These are phyloP conservation scores for Stenolophus ochropezus DNA, from an alignment of 2,888 invertebrate genomes.

Conservation along the genomic window DNA sequence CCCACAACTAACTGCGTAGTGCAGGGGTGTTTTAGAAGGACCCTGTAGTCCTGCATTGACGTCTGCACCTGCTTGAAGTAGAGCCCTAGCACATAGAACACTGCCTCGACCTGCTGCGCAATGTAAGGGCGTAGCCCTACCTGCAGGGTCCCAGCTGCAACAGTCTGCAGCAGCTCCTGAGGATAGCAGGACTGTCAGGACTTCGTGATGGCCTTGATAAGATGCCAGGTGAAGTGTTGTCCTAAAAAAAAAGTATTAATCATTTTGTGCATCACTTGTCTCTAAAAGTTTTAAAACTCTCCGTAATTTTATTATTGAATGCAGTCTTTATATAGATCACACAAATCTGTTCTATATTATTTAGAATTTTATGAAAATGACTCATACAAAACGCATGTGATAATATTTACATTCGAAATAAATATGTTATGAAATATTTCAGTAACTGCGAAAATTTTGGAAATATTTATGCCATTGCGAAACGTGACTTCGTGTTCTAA, in stretches of 20 bases:
- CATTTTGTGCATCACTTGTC: no score
- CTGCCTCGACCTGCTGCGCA: slow-evolving; percentile 84
- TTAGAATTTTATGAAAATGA: not conserved
- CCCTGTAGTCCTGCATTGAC: slow-evolving; percentile 81
- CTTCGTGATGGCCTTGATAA: slow-evolving; percentile 83
- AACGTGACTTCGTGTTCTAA: slow-evolving; percentile 63
- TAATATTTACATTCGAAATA: slow-evolving; percentile 21
- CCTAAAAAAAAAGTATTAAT: slow-evolving; percentile 71
- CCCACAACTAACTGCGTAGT: slow-evolving; percentile 88
- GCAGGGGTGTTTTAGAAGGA: slow-evolving; percentile 82
- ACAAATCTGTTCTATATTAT: no score
- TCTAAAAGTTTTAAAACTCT: no score
- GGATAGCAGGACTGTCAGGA: slow-evolving; percentile 82
- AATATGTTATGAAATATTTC: not conserved
- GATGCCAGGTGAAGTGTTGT: slow-evolving; percentile 87
- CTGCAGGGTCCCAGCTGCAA: slow-evolving; percentile 82
- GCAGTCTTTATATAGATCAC: no score
- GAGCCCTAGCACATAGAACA: slow-evolving; percentile 77
- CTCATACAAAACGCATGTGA: not conserved
- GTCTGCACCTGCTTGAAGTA: slow-evolving; percentile 85
- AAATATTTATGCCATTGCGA: slow-evolving; percentile 71
- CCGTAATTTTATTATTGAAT: no score
- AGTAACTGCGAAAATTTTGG: slow-evolving; percentile 19
- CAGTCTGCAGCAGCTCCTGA: slow-evolving; percentile 78
- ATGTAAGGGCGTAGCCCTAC: slow-evolving; percentile 84